A percentile compares a stretch with the other conserved stretches of the same genome.
These are phyloP conservation scores for Masnerella sp. DNA, from an alignment of 2,888 invertebrate species.

Conservation along the genomic window DNA sequence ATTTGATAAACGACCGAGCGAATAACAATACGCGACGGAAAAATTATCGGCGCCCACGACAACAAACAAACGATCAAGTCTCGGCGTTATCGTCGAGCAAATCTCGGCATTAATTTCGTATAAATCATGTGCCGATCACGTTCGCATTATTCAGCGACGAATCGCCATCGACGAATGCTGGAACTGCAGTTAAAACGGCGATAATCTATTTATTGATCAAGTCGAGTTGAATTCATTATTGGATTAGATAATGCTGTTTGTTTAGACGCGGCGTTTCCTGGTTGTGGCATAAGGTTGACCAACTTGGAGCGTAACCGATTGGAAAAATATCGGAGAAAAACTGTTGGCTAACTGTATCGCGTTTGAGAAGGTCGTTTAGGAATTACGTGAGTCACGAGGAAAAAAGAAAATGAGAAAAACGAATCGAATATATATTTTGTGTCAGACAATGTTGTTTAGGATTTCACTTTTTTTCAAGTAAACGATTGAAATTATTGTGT, in stretches of 20 bases:
- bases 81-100: conserved; percentile 19
- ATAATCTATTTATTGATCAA: conserved; percentile 1
- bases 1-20: conserved; percentile 1
- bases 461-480: too few species aligned
- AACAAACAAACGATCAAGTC: conserved; percentile 5
- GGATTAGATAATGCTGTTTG: background rate
- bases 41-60: conserved; percentile 6
- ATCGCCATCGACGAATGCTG: conserved; percentile 5
- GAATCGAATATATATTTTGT: too few species aligned
- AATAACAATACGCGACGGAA: conserved; percentile 13
- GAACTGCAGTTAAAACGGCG: background rate
- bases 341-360: too few species aligned
- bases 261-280: too few species aligned
- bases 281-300: too few species aligned
- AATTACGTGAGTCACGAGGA: too few species aligned
- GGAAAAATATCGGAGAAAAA: too few species aligned
- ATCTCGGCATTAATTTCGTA: conserved; percentile 28
- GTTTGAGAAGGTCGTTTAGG: too few species aligned
- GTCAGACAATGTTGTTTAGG: too few species aligned
- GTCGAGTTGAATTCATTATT: background rate
- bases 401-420: too few species aligned
- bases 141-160: conserved; percentile 12
- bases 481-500: too few species aligned
- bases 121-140: conserved; percentile 27
- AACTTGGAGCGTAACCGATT: too few species aligned